Conservation (phyloP, 2,113 vertebrate species). For the Colinus virginianus region DNA sequence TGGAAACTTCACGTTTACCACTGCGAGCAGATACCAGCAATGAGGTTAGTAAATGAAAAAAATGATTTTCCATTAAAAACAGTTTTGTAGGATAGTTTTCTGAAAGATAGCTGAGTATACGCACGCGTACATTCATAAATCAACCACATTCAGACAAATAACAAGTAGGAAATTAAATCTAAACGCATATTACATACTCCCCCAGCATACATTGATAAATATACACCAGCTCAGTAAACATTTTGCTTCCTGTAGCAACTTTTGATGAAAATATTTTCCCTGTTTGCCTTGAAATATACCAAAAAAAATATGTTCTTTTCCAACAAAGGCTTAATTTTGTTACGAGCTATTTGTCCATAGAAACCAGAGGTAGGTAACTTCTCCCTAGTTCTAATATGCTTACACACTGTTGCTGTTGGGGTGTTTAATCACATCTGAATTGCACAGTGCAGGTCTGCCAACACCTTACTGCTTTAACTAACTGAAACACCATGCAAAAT, state of each 20-base stretch:
- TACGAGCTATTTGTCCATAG: not conserved
- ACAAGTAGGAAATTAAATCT: slow-evolving; percentile 15
- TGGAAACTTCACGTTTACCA: slow-evolving; percentile 34
- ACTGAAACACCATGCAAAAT: not conserved
- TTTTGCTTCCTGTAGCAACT: not conserved
- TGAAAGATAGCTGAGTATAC: not conserved
- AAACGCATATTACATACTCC: not conserved
- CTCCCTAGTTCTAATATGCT: fast-evolving
- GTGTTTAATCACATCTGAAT: not conserved
- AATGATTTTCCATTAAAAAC: slow-evolving; percentile 19
- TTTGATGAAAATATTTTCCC: not conserved
- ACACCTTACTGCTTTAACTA: not conserved
- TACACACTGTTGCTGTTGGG: not conserved
- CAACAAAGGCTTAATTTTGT: not conserved
- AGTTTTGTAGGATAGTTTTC: not conserved
- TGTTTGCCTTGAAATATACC: not conserved
- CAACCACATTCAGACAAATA: not conserved
- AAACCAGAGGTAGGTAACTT: not conserved
- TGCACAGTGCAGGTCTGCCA: not conserved
- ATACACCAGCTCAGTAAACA: not conserved
- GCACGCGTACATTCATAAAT: not conserved
- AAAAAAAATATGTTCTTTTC: not conserved
- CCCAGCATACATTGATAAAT: slow-evolving; percentile 17
- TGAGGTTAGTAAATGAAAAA: not conserved
- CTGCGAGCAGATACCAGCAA: slow-evolving; percentile 20